Base-by-base conservation (phyloP, 2,113 vertebrate species). In the Semicossyphus pulcher region DNA sequence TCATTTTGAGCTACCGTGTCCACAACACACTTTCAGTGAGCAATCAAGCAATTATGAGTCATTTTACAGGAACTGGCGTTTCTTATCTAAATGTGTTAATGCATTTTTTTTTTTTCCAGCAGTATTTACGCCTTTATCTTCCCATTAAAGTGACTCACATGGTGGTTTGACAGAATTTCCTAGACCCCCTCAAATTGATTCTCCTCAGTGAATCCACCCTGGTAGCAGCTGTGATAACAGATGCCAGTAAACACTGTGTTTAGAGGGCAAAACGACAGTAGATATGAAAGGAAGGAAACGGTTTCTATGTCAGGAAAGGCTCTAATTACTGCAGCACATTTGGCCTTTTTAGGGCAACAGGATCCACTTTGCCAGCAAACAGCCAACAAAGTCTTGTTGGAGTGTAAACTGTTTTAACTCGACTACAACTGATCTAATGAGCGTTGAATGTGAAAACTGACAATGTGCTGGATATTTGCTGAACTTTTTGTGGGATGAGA, bases 241-340 rank as follows among this genome's bases (percentile, higher is more conserved):
- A 28, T 48, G 47, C 16, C 61, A 60, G 28, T 71, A 36, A 62
- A 57, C 5, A 51, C 8, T 49, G 28, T 11, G 9, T 36, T 53
- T 48, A 16, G 32, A 4, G 51, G 16, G 16, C n/a, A n/a, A 61
- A 52, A 57, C 18, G 5, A 21, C 15, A 28, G 48, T 7, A 66
- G 53, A 66, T 60, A 54, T 15, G 60, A 59, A 15, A 80, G 80
- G 80, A 78, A 83, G 80, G 77, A 83, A 83, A 59, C 31, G 1
- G 34, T 54, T 47, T 59, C 16, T 8, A 20, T 41, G 18, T 25
- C 76, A 75, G 80, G 72, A 86, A 80, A 63, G 23, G 5, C 29
- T 44, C 59, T 77, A 52, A 80, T 83, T 75, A 80, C 29, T 5
- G n/a, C 9, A 77, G 52, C 4, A 20, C 5, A 0, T 16, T 10